Conservation (phyloP, 2,113 vertebrate genomes). For the Piprites chloris region DNA sequence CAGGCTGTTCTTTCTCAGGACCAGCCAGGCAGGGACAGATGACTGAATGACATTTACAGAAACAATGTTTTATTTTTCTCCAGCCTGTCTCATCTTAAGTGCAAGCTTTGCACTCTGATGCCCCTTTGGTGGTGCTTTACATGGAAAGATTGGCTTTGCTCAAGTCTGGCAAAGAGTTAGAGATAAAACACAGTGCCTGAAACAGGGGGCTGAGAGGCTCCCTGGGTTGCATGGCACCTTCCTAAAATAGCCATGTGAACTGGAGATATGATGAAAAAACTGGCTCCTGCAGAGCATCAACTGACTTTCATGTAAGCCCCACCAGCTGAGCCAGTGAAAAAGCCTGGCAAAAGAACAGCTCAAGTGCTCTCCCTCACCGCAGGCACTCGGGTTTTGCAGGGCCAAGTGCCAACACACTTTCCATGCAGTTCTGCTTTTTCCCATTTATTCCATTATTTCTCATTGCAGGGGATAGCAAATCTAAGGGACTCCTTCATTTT, state of each 20-base stretch:
- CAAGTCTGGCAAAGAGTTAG: neutral
- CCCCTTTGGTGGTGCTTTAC: neutral
- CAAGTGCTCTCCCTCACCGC: neutral
- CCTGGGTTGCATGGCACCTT: neutral
- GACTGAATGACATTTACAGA: neutral
- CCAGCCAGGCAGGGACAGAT: neutral
- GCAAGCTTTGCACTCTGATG: neutral
- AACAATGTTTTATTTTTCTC: neutral
- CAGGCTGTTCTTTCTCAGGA: neutral
- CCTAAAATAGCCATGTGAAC: constrained; percentile 37
- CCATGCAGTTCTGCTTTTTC: neutral
- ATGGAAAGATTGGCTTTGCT: neutral
- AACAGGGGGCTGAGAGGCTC: neutral
- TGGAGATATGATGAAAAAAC: neutral
- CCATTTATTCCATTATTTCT: neutral
- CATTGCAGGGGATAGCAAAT: neutral
- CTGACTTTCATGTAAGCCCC: constrained; percentile 31
- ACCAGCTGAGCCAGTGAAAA: constrained; percentile 40
- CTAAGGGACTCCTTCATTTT: neutral
- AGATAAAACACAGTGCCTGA: neutral
- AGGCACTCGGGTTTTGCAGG: neutral
- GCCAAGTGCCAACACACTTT: neutral
- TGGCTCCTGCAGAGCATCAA: constrained; percentile 36
- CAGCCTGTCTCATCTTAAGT: neutral
- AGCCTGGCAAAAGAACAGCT: constrained; percentile 23